These are phyloP conservation scores for Stomatorhinus ivindoensis DNA, from an alignment of 2,113 vertebrate species.

Conservation along the genomic window DNA sequence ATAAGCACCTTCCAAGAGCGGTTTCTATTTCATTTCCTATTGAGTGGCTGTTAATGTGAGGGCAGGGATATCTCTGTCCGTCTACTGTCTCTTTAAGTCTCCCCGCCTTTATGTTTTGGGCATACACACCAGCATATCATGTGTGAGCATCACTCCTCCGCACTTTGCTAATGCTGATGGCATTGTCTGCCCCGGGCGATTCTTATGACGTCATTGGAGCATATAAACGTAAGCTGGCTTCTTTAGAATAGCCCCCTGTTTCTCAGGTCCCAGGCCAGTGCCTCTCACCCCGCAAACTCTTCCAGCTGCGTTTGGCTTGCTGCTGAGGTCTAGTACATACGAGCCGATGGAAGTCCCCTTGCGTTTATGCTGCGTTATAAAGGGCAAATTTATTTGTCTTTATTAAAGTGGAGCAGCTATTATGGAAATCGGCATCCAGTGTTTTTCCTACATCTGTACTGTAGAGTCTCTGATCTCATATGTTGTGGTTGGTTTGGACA, in stretches of 20 bases:
- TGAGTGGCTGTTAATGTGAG: not conserved
- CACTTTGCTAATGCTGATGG: constrained; percentile 49
- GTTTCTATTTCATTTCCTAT: not conserved
- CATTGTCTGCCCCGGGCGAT: constrained; percentile 30
- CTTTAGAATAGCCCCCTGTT: constrained; percentile 49
- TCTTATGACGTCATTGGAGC: constrained; percentile 40
- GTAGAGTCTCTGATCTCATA: not conserved
- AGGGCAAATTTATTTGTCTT: not conserved
- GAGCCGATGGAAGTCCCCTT: no score
- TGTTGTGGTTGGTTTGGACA: no score
- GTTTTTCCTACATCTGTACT: not conserved
- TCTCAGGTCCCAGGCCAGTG: constrained; percentile 11
- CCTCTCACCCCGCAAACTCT: not conserved
- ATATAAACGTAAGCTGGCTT: constrained; percentile 35
- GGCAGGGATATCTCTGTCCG: not conserved
- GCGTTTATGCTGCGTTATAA: not conserved
- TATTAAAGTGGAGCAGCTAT: not conserved
- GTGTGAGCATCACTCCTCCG: constrained; percentile 9
- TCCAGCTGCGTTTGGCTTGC: constrained; percentile 40
- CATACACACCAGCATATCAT: no score
- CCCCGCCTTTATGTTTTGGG: not conserved
- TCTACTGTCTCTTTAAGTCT: not conserved
- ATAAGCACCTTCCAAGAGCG: not conserved
- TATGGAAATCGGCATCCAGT: not conserved
- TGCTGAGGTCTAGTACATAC: not conserved